Conservation (phyloP, 2,113 vertebrate species). For the Sisor rabdophorus region DNA sequence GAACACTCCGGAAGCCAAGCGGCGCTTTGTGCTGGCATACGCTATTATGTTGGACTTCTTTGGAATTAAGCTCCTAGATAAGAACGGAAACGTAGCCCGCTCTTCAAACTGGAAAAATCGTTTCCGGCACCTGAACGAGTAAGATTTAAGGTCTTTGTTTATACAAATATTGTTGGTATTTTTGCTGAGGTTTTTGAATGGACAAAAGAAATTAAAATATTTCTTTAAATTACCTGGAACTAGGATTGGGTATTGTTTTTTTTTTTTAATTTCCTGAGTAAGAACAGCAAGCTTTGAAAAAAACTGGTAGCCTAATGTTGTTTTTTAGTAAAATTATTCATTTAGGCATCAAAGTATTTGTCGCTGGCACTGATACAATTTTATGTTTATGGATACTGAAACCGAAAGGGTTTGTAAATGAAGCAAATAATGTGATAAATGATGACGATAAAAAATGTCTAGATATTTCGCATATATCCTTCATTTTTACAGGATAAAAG, state of each 20-base stretch:
- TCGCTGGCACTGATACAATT: neutral
- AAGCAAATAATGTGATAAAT: neutral
- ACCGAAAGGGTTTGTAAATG: neutral
- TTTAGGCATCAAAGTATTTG: neutral
- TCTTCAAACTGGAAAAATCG: conserved; percentile 90
- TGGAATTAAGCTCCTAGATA: conserved; percentile 90
- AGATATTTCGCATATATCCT: neutral
- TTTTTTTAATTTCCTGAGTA: neutral
- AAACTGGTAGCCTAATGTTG: neutral
- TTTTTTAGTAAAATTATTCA: neutral
- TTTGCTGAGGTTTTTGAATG: neutral
- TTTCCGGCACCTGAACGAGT: conserved; percentile 98
- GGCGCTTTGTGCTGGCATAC: conserved; percentile 88
- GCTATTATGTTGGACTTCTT: conserved; percentile 98
- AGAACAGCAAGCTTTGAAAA: neutral
- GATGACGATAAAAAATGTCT: neutral
- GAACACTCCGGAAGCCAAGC: conserved; percentile 91
- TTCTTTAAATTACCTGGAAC: neutral
- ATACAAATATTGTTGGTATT: neutral
- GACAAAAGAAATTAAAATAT: neutral
- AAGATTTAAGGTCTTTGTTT: conserved; percentile 54
- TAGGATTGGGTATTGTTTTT: neutral
- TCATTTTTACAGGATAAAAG: too few species aligned
- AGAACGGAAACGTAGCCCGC: conserved; percentile 85
- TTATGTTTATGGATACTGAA: neutral